Evolutionary conservation across 30 jellyfish, hydroid and myxozoan genomes (phyloP).

Genomic region (Chrysaora quinquecirrha): DNA sequence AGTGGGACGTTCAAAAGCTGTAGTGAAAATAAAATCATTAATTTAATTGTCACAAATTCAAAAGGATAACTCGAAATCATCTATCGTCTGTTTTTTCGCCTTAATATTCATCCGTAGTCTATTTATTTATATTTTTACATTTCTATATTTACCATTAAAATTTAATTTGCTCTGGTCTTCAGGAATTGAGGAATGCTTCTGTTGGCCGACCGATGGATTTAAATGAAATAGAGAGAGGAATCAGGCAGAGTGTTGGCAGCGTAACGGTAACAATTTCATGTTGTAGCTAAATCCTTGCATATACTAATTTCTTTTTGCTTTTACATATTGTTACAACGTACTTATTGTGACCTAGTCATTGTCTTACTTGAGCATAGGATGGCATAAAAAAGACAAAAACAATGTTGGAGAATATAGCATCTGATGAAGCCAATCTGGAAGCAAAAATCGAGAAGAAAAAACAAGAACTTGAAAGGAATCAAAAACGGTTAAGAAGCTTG

Average conservation of each 20-base stretch:
- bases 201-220: constrained; percentile 96
- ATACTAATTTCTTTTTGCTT: background rate
- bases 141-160: no score
- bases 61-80: no score
- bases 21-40: no score
- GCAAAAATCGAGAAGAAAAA: constrained; percentile 95
- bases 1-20: no score
- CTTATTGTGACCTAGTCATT: background rate
- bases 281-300: no score
- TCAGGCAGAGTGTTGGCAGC: constrained; percentile 63
- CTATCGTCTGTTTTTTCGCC: no score
- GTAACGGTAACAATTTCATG: constrained; percentile 80
- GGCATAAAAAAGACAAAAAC: constrained; percentile 67
- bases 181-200: constrained; percentile 83
- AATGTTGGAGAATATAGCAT: constrained; percentile 91
- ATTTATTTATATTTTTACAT: background rate
- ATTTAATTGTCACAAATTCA: no score
- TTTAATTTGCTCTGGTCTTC: background rate
- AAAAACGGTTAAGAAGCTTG: constrained; percentile 85
- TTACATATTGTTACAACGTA: background rate
- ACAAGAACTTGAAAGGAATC: constrained; percentile 92
- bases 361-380: no score
- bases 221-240: constrained; percentile 89
- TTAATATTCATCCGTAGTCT: no score
- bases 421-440: constrained; percentile 95